Evolutionary conservation across 2,113 vertebrate species (phyloP).

Genomic region (Odobenus rosmarus): DNA sequence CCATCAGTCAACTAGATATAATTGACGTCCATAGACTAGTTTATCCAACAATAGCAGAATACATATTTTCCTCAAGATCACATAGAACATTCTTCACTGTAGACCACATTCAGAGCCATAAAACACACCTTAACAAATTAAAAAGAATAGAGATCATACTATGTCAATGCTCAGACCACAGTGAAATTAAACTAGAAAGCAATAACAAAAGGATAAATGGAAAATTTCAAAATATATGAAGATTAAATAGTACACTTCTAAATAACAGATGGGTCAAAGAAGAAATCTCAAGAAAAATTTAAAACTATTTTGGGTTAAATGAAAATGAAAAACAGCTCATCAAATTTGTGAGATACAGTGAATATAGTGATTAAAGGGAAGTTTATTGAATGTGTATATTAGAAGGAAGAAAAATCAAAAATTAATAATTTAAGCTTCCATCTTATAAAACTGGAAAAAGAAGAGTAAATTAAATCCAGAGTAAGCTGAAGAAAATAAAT

Average conservation of each 20-base stretch:
- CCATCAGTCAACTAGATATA: not conserved
- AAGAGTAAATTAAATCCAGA: not conserved
- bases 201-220: not conserved
- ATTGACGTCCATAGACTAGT: not conserved
- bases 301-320: not conserved
- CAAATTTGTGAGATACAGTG: not conserved
- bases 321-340: not conserved
- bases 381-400: not conserved
- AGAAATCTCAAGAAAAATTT: not conserved
- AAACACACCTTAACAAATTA: not conserved
- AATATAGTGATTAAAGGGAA: not conserved
- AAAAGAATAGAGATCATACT: not conserved
- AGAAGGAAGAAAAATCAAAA: not conserved
- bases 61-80: not conserved
- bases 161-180: not conserved
- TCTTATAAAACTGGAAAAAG: not conserved
- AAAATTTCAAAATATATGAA: not conserved
- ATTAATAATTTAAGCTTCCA: not conserved
- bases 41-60: not conserved
- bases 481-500: not conserved
- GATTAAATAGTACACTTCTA: not conserved
- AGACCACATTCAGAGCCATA: not conserved
- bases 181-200: not conserved
- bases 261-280: not conserved
- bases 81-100: not conserved